Base-by-base conservation (phyloP, 2,888 invertebrate species). In the Bhutanitis thaidina region DNA sequence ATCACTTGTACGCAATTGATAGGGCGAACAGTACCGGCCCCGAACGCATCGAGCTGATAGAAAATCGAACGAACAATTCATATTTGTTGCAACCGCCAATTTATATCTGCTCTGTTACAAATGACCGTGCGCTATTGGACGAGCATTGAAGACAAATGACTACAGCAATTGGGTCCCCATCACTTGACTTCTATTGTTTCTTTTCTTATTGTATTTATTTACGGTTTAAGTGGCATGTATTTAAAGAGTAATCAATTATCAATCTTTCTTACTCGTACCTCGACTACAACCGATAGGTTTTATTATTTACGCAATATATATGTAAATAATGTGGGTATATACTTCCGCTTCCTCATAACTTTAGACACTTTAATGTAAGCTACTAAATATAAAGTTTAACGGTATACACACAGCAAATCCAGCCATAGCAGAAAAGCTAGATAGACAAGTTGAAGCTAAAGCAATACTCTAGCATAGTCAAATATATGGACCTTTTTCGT, bases 1-100 rank as follows among this genome's bases (percentile, higher is more conserved):
- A 85, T 86, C 80, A 76, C 83, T 80, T 85, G 86, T 80, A 80
- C 69, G 77, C 72, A 73, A 86, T 87, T 84, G 86, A 86, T 85
- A 79, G 82, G 80, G 76, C 70, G 62, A 62, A 65, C 67, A 66
- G 65, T 60, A 45, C 43, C 20, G 12, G 30, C 46, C 14, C 64
- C 55, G 59, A 62, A 65, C 63, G 59, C 67, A 65, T 55, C 64
- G 62, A 61, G 59, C 64, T 68, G 65, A 64, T 55, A 60, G 69
- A 65, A 63, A 67, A 71, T 67, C 64, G 71, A 71, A 64, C 69
- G 65, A 73, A 66, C 74, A 68, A 70, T 68, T 76, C 80, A 77
- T 79, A 79, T 80, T 81, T 74, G 76, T 63, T 77, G 77, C 80
- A 77, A 76, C 77, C 74, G 69, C 77, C 82, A 79, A 85, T 84